Percentiles rank a stretch among this genome's conserved stretches.
phyloP scores from a whole-genome alignment of 1,140 invertebrate species.

The Drosophila hydei region DNA sequence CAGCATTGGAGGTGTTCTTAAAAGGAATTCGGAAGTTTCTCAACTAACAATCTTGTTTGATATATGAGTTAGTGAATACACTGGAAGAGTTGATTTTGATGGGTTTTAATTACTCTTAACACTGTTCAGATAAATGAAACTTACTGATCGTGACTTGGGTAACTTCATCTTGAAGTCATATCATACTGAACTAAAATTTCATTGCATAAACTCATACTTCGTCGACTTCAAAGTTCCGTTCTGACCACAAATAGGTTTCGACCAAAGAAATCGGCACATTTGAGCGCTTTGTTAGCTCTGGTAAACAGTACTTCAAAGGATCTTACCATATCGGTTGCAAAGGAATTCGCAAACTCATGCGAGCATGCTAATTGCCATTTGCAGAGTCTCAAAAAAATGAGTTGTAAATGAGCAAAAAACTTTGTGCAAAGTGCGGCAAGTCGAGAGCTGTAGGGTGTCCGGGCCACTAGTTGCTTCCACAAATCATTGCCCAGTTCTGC shows the following conservation, averaged over 20 bases:
- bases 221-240: no score
- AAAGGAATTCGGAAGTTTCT: slow-evolving; percentile 39
- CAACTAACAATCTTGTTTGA: slow-evolving; percentile 5
- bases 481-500: slow-evolving; percentile 59
- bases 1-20: slow-evolving; percentile 46
- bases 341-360: slow-evolving; percentile 57
- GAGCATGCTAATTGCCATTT: slow-evolving; percentile 76
- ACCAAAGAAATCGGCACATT: slow-evolving; percentile 28
- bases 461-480: slow-evolving; percentile 23
- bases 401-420: slow-evolving; percentile 76
- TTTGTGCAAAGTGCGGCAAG: slow-evolving; percentile 37
- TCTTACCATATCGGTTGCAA: slow-evolving; percentile 17
- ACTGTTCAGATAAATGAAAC: not conserved
- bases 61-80: slow-evolving; percentile 24
- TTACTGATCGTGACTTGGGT: no score
- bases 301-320: slow-evolving; percentile 59
- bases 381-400: slow-evolving; percentile 77
- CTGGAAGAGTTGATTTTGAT: not conserved
- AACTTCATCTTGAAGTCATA: no score
- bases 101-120: not conserved
- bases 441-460: not conserved
- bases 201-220: no score
- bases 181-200: no score
- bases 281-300: slow-evolving; percentile 34
- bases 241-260: not conserved